Conservation (phyloP, 2,888 invertebrate genomes). For the Plagiodera versicolora region DNA sequence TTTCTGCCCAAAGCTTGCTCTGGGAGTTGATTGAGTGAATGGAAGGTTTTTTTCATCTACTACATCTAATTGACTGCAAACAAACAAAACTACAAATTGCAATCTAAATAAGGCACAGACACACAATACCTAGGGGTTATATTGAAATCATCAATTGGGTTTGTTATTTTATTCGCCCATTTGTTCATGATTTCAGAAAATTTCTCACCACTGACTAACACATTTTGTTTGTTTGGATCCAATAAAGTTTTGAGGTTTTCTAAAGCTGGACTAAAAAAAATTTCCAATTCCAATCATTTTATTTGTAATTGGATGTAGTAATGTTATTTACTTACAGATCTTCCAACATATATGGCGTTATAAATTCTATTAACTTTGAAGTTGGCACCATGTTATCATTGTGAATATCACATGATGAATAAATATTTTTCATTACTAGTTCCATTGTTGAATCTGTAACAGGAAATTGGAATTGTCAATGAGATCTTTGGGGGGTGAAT, state of each 20-base stretch:
- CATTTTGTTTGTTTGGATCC: slow-evolving; percentile 40
- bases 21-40: slow-evolving; percentile 41
- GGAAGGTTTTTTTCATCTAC: slow-evolving; percentile 36
- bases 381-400: slow-evolving; percentile 38
- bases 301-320: too few relatives aligned
- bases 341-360: slow-evolving; percentile 42
- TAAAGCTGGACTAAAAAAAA: slow-evolving; percentile 38
- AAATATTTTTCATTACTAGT: slow-evolving; percentile 40
- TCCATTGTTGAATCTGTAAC: slow-evolving; percentile 32
- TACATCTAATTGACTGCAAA: slow-evolving; percentile 30
- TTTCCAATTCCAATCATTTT: background rate
- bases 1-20: slow-evolving; percentile 40
- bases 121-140: slow-evolving; percentile 32
- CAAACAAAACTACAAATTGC: background rate
- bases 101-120: background rate
- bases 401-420: slow-evolving; percentile 41
- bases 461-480: background rate
- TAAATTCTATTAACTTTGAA: slow-evolving; percentile 42
- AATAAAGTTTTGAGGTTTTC: slow-evolving; percentile 37
- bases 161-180: slow-evolving; percentile 42
- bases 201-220: slow-evolving; percentile 31
- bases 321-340: slow-evolving; percentile 45
- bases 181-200: slow-evolving; percentile 42
- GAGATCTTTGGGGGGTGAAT: background rate
- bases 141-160: slow-evolving; percentile 28